Percentiles rank a stretch among this genome's conserved stretches.
Evolutionary conservation across 2,797 vertebrate genomes (phyloP).

Genomic region (Chaetodon trifasciatus): DNA sequence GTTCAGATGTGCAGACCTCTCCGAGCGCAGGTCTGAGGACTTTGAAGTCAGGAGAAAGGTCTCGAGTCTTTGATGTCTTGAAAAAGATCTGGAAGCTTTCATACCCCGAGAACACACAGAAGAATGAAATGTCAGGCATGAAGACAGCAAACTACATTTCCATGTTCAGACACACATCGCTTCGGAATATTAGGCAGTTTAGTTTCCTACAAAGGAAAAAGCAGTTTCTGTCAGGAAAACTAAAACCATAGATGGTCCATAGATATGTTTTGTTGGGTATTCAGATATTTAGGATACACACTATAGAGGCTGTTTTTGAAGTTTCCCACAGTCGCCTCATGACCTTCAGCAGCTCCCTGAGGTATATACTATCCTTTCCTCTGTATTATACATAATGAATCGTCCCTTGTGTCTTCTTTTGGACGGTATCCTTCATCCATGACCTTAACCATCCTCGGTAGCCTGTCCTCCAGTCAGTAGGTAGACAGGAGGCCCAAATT

Average conservation of each 20-base stretch:
- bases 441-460: constrained; percentile 74
- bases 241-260: not conserved
- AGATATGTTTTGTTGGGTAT: not conserved
- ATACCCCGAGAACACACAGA: constrained; percentile 50
- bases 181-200: constrained; percentile 1
- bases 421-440: constrained; percentile 75
- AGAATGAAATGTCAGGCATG: constrained; percentile 63
- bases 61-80: constrained; percentile 61
- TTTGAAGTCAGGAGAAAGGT: constrained; percentile 68
- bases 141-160: constrained; percentile 42
- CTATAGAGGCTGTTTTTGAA: constrained; percentile 34
- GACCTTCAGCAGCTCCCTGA: constrained; percentile 64
- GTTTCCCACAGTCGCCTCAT: constrained; percentile 33
- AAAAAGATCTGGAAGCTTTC: constrained; percentile 61
- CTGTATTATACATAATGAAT: constrained; percentile 69
- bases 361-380: constrained; percentile 43
- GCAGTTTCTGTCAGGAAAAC: constrained; percentile 13
- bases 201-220: constrained; percentile 23
- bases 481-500: constrained; percentile 78
- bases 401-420: constrained; percentile 62
- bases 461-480: constrained; percentile 71
- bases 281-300: constrained; percentile 15
- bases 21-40: constrained; percentile 29
- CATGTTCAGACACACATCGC: constrained; percentile 30
- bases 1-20: constrained; percentile 50